Conservation (phyloP, 2,888 invertebrate species). For the Drosophila demipolita region DNA sequence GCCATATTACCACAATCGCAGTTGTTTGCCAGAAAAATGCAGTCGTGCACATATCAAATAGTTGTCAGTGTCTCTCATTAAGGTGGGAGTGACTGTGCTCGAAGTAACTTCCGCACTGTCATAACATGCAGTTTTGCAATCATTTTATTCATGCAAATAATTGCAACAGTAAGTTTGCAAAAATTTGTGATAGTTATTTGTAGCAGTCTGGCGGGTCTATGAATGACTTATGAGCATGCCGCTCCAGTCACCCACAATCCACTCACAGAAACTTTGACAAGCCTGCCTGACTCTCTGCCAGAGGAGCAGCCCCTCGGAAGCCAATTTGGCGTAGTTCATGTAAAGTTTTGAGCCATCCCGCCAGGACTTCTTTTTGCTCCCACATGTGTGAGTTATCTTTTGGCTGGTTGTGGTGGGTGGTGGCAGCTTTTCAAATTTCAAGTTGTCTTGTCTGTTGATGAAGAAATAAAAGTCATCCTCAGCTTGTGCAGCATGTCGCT, state of each 20-base stretch:
- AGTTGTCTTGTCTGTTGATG: constrained; percentile 43
- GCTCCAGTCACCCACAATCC: constrained; percentile 34
- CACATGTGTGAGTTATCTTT: constrained; percentile 52
- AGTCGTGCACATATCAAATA: constrained; percentile 1
- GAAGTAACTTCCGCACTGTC: constrained; percentile 21
- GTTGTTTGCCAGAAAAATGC: constrained; percentile 15
- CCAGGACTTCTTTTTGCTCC: constrained; percentile 8
- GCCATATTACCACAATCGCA: constrained; percentile 17
- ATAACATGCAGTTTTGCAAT: constrained; percentile 16
- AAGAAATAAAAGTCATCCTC: constrained; percentile 61
- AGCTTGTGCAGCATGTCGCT: constrained; percentile 28
- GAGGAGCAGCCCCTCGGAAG: constrained; percentile 11
- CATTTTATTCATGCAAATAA: constrained; percentile 50
- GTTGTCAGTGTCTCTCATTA: constrained; percentile 3
- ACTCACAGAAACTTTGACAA: constrained; percentile 50
- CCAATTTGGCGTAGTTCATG: constrained; percentile 42
- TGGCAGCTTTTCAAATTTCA: constrained; percentile 38
- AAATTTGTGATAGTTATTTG: constrained; percentile 65
- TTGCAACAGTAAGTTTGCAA: constrained; percentile 59
- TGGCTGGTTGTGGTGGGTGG: background rate
- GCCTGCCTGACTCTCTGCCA: constrained; percentile 21
- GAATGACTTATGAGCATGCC: constrained; percentile 40
- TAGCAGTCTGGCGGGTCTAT: constrained; percentile 35
- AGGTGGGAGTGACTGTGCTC: background rate
- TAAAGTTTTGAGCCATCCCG: constrained; percentile 46